phyloP scores from a whole-genome alignment of 2,888 invertebrate species.

The Tipula confusa region DNA sequence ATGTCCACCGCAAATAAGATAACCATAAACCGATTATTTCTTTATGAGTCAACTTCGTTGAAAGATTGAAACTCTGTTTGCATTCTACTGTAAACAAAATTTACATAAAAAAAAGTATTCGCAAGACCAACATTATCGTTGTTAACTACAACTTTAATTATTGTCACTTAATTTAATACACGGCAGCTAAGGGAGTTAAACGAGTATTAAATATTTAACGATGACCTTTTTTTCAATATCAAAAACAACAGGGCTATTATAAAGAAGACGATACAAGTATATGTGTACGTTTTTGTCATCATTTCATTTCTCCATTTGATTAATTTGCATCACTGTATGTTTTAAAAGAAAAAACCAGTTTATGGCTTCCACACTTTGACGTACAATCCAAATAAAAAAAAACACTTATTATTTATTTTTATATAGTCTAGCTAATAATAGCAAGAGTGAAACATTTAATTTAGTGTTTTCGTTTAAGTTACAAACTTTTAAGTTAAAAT shows the following conservation, averaged over 20 bases:
- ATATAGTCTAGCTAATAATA: background rate
- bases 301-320: background rate
- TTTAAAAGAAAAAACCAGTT: conserved; percentile 3
- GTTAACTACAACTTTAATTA: too few species aligned
- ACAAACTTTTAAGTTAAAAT: background rate
- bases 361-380: background rate
- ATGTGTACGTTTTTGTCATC: background rate
- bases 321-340: background rate
- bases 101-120: too few species aligned
- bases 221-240: background rate
- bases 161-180: background rate
- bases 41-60: too few species aligned
- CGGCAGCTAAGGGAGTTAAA: background rate
- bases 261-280: background rate
- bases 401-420: background rate
- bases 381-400: background rate
- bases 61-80: too few species aligned
- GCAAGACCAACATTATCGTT: too few species aligned
- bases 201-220: background rate
- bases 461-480: background rate
- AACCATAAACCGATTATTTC: too few species aligned
- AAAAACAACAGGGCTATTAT: too few species aligned
- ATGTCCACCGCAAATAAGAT: too few species aligned
- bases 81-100: too few species aligned
- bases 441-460: background rate